Percentiles rank a stretch among this genome's conserved stretches.
Evolutionary conservation across 2,113 vertebrate genomes (phyloP).

Genomic region (Platycercus adscitus): DNA sequence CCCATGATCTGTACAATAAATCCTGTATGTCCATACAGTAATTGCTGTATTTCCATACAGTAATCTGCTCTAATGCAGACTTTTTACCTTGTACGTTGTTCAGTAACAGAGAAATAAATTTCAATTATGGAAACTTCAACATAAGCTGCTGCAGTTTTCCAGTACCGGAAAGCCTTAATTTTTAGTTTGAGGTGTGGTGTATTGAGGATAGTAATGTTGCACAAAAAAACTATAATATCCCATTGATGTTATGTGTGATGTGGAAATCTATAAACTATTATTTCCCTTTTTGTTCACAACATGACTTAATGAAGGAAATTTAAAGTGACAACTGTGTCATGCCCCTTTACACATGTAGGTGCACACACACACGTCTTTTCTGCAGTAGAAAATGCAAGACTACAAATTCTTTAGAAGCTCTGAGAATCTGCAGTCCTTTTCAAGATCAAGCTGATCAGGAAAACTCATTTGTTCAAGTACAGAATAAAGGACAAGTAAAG

Average conservation of each 20-base stretch:
- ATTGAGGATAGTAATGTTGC: neutral
- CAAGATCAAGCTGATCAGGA: neutral
- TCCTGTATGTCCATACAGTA: neutral
- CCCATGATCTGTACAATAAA: neutral
- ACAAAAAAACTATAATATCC: neutral
- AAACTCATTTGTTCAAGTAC: neutral
- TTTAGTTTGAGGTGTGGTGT: neutral
- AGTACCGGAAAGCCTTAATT: neutral
- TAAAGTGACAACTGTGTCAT: rapidly evolving
- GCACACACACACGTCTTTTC: neutral
- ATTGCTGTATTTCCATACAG: neutral
- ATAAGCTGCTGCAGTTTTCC: neutral
- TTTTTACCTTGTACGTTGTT: neutral
- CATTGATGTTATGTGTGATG: neutral
- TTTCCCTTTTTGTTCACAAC: neutral
- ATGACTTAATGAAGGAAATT: neutral
- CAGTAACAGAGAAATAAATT: neutral
- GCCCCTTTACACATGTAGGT: rapidly evolving
- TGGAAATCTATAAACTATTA: neutral
- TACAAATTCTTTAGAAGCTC: neutral
- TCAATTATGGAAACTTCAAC: neutral
- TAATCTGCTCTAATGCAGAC: neutral
- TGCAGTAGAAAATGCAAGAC: neutral
- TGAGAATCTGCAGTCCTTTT: neutral
- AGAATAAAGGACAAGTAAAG: neutral